phyloP scores from a whole-genome alignment of 2,113 vertebrate genomes.

The Haemorhous mexicanus region DNA sequence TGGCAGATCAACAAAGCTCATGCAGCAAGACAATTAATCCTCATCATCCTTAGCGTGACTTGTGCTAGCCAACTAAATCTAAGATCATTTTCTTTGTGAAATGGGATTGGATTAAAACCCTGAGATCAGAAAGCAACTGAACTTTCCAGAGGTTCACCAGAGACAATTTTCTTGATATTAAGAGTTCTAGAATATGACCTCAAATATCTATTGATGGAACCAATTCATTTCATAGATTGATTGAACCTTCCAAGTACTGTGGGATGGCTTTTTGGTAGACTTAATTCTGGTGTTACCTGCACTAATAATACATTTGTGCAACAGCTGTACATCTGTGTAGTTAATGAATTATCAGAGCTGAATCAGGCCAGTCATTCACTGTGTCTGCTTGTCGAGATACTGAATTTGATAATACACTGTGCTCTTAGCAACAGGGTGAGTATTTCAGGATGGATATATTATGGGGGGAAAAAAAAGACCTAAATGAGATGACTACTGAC shows the following conservation, averaged over 20 bases:
- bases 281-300: not conserved
- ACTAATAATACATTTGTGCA: not conserved
- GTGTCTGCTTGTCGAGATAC: not conserved
- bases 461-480: not conserved
- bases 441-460: not conserved
- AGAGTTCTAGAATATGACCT: not conserved
- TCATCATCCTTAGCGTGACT: not conserved
- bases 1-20: not conserved
- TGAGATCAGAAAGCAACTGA: not conserved
- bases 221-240: not conserved
- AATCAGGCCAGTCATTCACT: not conserved
- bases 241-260: not conserved
- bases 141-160: not conserved
- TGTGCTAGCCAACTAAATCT: not conserved
- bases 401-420: not conserved
- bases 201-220: not conserved
- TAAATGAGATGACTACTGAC: not conserved
- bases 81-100: not conserved
- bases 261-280: not conserved
- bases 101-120: not conserved
- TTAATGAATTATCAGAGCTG: slow-evolving; percentile 8
- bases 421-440: not conserved
- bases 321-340: not conserved
- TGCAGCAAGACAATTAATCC: not conserved
- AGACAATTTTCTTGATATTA: not conserved